Base-by-base conservation (phyloP, 2,113 vertebrate genomes). In the Coracopsis vasa region DNA sequence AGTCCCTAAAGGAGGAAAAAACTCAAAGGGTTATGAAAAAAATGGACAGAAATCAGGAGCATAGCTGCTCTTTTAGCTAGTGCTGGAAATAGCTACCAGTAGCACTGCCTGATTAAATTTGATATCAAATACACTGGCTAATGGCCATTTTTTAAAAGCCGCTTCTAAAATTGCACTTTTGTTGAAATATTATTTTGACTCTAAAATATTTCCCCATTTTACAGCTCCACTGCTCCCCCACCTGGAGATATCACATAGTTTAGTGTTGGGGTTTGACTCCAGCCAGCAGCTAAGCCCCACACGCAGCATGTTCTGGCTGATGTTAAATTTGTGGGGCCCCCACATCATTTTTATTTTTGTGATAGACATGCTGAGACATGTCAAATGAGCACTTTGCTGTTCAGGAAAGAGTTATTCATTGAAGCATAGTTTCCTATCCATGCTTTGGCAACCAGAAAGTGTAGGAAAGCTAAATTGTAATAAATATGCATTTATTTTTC, bases 151-250 rank as follows among this genome's bases (percentile, higher is more conserved):
- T 71, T 91, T 70, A 10, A 16, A 51, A 45, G 35, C 16, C 3
- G 10, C 6, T 64, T 53, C 5, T 69, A 16, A 56, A 86, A 77
- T 29, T 7, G 1, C 3, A 3, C 31, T 69, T 50, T 23, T 39
- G 11, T 60, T 37, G 23, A 53, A 75, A 21, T 25, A 16, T 3
- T 41, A 0, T 5, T 51, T 41, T 10, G 10, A 4, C 10, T 16
- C 7, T 0, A 0, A 20, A 48, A 2, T 23, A 4, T 28, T 67
- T 88, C 66, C 0, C 0, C 4, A 0, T 78, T 1, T 64, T 19
- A 1, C 11, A 31, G 72, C 33, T 80, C 28, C 1, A 0, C 7
- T 60, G 50, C 92, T 94, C 69, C 86, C 41, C 14, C 31, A 41
- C 2, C 29, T 64, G 39, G 17, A n/a, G 62, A 51, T 47, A 6